These are phyloP conservation scores for Maccullochella peelii DNA, from an alignment of 2,113 vertebrate species.

Conservation along the genomic window DNA sequence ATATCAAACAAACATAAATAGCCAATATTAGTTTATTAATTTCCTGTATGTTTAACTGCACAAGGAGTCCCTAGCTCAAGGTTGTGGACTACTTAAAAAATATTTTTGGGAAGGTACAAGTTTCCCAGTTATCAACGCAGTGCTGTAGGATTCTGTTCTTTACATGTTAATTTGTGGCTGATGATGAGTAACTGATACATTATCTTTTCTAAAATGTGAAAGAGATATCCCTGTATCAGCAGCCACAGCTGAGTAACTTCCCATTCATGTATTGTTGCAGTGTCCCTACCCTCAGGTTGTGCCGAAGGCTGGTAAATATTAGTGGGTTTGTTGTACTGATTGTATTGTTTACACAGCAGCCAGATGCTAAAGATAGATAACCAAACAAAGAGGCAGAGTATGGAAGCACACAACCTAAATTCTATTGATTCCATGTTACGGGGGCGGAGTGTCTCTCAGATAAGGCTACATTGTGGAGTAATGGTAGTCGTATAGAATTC, in stretches of 20 bases:
- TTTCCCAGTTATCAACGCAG: not conserved
- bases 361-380: slow-evolving; percentile 73
- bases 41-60: not conserved
- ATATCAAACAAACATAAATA: slow-evolving; percentile 1
- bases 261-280: slow-evolving; percentile 74
- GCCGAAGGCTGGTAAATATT: slow-evolving; percentile 73
- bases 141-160: slow-evolving; percentile 20
- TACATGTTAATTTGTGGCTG: slow-evolving; percentile 50
- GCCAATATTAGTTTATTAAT: not conserved
- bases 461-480: slow-evolving; percentile 29
- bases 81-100: not conserved
- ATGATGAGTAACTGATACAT: slow-evolving; percentile 59
- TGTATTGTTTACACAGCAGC: slow-evolving; percentile 70
- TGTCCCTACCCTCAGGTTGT: slow-evolving; percentile 50
- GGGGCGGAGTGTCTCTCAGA: slow-evolving; percentile 53
- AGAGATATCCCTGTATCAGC: slow-evolving; percentile 61
- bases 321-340: slow-evolving; percentile 65
- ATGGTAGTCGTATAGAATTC: slow-evolving; percentile 37
- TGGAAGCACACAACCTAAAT: slow-evolving; percentile 59
- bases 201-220: slow-evolving; percentile 53
- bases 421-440: slow-evolving; percentile 65
- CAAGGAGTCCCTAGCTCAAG: not conserved
- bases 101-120: not conserved
- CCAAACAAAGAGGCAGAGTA: slow-evolving; percentile 57
- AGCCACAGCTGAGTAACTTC: slow-evolving; percentile 73